Percentiles rank a stretch among this genome's conserved stretches.
phyloP scores from a whole-genome alignment of 1,140 invertebrate species.

The Achatina immaculata region DNA sequence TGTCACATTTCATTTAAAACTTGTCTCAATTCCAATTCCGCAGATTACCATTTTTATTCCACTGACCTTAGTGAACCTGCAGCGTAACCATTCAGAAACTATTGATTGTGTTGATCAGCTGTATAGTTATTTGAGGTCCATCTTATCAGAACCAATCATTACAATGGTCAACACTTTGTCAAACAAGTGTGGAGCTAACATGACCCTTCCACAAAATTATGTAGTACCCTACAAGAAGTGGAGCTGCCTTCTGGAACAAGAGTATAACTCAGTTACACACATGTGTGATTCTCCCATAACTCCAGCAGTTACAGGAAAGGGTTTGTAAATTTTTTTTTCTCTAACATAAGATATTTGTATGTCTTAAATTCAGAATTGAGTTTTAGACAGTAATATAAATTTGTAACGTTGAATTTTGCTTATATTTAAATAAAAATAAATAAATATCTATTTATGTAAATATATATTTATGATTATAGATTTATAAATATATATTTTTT shows the following conservation, averaged over 20 bases:
- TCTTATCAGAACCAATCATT: neutral
- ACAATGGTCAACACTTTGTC: constrained; percentile 17
- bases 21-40: no score
- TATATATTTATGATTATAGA: no score
- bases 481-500: no score
- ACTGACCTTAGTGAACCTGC: constrained; percentile 35
- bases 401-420: no score
- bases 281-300: constrained; percentile 10
- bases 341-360: no score
- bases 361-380: no score
- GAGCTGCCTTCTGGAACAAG: neutral
- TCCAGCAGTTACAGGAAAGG: no score
- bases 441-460: no score
- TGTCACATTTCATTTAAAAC: no score
- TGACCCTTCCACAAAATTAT: constrained; percentile 18
- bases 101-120: constrained; percentile 18
- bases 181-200: neutral
- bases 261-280: constrained; percentile 34
- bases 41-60: constrained; percentile 36
- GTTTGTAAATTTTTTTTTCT: no score
- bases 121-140: constrained; percentile 1
- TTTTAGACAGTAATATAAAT: no score
- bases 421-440: no score
- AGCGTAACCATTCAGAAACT: constrained; percentile 7
- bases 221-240: constrained; percentile 10